Evolutionary conservation across 2,888 invertebrate genomes (phyloP).

Genomic region (Mythimna vitellina): DNA sequence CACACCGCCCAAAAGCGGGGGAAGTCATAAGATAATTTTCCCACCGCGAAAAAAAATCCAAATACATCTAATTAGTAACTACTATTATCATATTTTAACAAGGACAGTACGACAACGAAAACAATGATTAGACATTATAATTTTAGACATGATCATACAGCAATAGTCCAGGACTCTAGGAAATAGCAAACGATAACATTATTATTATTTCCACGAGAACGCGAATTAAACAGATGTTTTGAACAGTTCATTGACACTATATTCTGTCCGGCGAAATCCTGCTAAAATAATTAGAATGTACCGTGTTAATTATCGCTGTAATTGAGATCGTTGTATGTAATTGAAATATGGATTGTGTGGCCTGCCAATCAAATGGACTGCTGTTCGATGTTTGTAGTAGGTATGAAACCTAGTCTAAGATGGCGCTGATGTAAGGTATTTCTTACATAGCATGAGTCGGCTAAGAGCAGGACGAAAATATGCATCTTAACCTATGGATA

Average conservation of each 20-base stretch:
- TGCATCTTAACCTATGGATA: too few species aligned
- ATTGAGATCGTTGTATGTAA: slow-evolving; percentile 17
- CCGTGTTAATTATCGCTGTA: slow-evolving; percentile 25
- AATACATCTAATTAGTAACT: too few species aligned
- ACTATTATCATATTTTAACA: not conserved
- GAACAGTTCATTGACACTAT: slow-evolving; percentile 57
- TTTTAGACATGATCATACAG: slow-evolving; percentile 53
- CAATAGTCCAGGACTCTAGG: slow-evolving; percentile 35
- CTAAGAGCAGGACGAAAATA: too few species aligned
- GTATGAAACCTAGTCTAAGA: too few species aligned
- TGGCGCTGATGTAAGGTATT: too few species aligned
- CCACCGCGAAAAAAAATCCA: too few species aligned
- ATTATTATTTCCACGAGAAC: slow-evolving; percentile 17
- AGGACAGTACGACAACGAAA: slow-evolving; percentile 8
- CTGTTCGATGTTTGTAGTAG: too few species aligned
- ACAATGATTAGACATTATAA: slow-evolving; percentile 26
- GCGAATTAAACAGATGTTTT: slow-evolving; percentile 61
- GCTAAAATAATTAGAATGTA: slow-evolving; percentile 68
- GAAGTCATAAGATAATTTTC: too few species aligned
- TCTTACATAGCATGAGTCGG: too few species aligned
- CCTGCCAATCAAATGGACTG: slow-evolving; percentile 17
- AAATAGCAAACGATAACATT: slow-evolving; percentile 44
- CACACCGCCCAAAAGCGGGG: too few species aligned
- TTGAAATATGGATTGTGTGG: slow-evolving; percentile 4
- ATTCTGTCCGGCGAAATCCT: slow-evolving; percentile 60